These are phyloP conservation scores for Epirrhoe tristata DNA, from an alignment of 2,888 invertebrate genomes.

Conservation along the genomic window DNA sequence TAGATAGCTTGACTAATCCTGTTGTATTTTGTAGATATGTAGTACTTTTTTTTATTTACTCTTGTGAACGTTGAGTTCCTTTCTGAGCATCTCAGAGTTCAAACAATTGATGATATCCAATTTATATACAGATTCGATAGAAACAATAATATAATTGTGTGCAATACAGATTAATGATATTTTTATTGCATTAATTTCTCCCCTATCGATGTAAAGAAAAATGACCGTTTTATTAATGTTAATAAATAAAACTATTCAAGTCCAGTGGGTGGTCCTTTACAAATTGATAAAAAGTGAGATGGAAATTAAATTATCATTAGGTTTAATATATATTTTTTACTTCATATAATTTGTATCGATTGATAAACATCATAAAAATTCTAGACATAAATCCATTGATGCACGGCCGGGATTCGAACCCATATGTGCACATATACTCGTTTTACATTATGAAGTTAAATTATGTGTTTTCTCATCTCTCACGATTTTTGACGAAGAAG, in stretches of 20 bases:
- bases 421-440: too few relatives aligned
- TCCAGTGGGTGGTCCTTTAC: conserved; percentile 16
- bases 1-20: too few relatives aligned
- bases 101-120: conserved; percentile 46
- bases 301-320: neutral
- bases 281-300: conserved; percentile 13
- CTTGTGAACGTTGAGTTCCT: too few relatives aligned
- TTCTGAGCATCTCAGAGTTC: too few relatives aligned
- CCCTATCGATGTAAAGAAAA: conserved; percentile 25
- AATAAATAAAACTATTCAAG: conserved; percentile 17
- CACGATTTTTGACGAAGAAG: too few relatives aligned
- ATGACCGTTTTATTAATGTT: conserved; percentile 34
- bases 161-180: conserved; percentile 64
- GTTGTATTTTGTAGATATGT: too few relatives aligned
- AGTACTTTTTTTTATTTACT: too few relatives aligned
- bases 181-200: conserved; percentile 62
- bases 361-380: too few relatives aligned
- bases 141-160: conserved; percentile 50
- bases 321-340: neutral
- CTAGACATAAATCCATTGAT: too few relatives aligned
- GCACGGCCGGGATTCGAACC: too few relatives aligned
- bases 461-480: too few relatives aligned
- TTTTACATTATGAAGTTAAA: too few relatives aligned
- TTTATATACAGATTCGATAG: conserved; percentile 71
- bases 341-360: neutral